Percentiles rank a stretch among this genome's conserved stretches.
Conservation (phyloP, 2,888 invertebrate species). For the Drosophila ustulata region DNA sequence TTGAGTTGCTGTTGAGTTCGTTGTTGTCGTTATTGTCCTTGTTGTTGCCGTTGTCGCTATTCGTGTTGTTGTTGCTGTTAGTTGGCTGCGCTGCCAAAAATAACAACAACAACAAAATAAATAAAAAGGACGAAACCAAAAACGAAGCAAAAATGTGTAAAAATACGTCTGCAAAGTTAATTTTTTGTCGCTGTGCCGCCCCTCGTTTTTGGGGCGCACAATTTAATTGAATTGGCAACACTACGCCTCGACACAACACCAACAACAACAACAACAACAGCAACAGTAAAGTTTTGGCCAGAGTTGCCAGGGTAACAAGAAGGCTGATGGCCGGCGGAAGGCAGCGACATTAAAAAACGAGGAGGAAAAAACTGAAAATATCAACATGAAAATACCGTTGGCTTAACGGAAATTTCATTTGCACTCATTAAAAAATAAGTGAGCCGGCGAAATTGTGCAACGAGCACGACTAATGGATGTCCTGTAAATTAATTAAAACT, state of each 20-base stretch:
- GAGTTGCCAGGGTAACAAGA: slow-evolving; percentile 54
- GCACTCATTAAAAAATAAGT: slow-evolving; percentile 66
- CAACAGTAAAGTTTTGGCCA: slow-evolving; percentile 43
- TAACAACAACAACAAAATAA: slow-evolving; percentile 12
- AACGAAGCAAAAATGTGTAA: slow-evolving; percentile 47
- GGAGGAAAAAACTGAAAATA: slow-evolving; percentile 12
- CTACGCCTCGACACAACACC: slow-evolving; percentile 32
- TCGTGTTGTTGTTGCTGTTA: slow-evolving; percentile 38
- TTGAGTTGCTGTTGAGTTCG: slow-evolving; percentile 32
- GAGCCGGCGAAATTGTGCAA: not conserved
- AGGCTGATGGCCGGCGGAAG: slow-evolving; percentile 15
- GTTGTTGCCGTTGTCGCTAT: slow-evolving; percentile 23
- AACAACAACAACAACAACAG: slow-evolving; percentile 19
- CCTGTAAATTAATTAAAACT: slow-evolving; percentile 6
- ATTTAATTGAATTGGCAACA: slow-evolving; percentile 73
- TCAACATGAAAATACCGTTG: slow-evolving; percentile 30
- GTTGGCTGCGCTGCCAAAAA: slow-evolving; percentile 44
- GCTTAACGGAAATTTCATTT: slow-evolving; percentile 71
- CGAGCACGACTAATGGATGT: slow-evolving; percentile 25
- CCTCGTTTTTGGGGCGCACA: slow-evolving; percentile 43
- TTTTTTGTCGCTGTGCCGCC: slow-evolving; percentile 47
- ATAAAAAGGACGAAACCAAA: slow-evolving; percentile 32
- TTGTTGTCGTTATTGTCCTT: slow-evolving; percentile 17
- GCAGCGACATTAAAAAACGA: slow-evolving; percentile 15
- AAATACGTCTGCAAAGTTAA: slow-evolving; percentile 65